These are phyloP conservation scores for Polydrusus tereticollis DNA, from an alignment of 2,888 invertebrate species.

Conservation along the genomic window DNA sequence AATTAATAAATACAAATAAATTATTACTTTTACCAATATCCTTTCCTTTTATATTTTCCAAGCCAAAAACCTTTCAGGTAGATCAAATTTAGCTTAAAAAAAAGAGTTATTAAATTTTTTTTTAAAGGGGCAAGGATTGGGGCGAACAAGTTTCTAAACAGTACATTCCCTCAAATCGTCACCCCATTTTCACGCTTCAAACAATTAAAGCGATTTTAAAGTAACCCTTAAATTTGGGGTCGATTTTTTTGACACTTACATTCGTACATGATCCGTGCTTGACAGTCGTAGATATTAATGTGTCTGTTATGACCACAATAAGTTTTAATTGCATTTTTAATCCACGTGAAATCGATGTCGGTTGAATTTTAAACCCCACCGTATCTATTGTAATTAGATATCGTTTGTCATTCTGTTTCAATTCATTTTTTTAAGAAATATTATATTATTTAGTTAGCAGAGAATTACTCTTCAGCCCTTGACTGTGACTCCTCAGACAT, in stretches of 20 bases:
- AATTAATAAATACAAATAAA: too few species aligned
- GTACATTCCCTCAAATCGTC: conserved; percentile 20
- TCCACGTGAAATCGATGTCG: conserved; percentile 48
- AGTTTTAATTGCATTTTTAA: conserved; percentile 57
- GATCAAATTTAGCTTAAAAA: too few species aligned
- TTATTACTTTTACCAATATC: too few species aligned
- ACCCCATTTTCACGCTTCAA: conserved; percentile 48
- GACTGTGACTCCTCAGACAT: too few species aligned
- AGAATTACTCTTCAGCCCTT: too few species aligned
- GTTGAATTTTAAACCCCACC: conserved; percentile 45
- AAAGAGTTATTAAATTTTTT: too few species aligned
- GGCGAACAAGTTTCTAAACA: conserved; percentile 11
- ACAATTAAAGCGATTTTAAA: conserved; percentile 42
- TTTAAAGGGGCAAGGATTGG: background rate
- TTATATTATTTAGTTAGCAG: too few species aligned
- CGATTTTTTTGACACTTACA: conserved; percentile 56
- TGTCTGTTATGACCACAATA: conserved; percentile 55
- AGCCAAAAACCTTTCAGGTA: too few species aligned
- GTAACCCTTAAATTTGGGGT: conserved; percentile 50
- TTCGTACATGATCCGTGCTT: conserved; percentile 57
- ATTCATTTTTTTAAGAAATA: too few species aligned
- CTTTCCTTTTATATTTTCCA: too few species aligned
- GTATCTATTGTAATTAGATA: background rate
- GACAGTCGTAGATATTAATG: conserved; percentile 60
- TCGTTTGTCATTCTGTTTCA: too few species aligned